phyloP scores from a whole-genome alignment of 1,140 invertebrate species.

The Pseudomyrmex cubaensis region DNA sequence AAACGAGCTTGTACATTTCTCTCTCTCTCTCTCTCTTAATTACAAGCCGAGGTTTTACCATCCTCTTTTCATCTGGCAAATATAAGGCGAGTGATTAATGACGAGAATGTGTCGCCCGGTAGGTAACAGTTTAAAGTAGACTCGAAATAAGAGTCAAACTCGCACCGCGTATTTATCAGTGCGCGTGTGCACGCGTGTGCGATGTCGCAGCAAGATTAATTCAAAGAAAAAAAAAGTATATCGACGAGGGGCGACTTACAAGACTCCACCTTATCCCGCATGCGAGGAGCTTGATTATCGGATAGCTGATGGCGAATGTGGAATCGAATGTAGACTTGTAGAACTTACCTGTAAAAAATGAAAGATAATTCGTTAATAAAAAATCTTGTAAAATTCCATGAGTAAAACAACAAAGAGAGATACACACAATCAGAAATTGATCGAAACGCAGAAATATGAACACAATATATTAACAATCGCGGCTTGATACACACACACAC shows the following conservation, averaged over 20 bases:
- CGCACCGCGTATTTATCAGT: not conserved
- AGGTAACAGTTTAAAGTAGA: conserved; percentile 44
- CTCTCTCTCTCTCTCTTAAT: conserved; percentile 34
- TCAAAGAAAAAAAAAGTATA: conserved; percentile 8
- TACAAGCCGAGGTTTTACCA: conserved; percentile 49
- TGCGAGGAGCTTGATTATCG: not conserved
- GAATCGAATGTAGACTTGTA: not conserved
- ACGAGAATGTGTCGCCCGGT: conserved; percentile 40
- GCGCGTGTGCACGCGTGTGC: not conserved
- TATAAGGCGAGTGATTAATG: conserved; percentile 65
- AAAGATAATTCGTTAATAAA: conserved; percentile 28
- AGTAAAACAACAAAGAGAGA: not conserved
- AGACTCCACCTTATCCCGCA: not conserved
- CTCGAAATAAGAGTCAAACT: conserved; percentile 39
- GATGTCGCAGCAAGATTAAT: conserved; percentile 20
- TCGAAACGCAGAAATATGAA: not conserved
- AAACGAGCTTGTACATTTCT: conserved; percentile 47
- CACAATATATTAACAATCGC: not conserved
- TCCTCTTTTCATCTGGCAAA: conserved; percentile 50
- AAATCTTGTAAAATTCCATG: not conserved
- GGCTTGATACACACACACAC: too few species aligned
- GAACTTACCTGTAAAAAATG: conserved; percentile 68
- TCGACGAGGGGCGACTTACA: conserved; percentile 26
- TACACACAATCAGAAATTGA: not conserved
- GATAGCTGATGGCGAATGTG: conserved; percentile 14